Percentiles rank a stretch among this genome's conserved stretches.
phyloP scores from a whole-genome alignment of 2,888 invertebrate species.

The Mamestra brassicae region DNA sequence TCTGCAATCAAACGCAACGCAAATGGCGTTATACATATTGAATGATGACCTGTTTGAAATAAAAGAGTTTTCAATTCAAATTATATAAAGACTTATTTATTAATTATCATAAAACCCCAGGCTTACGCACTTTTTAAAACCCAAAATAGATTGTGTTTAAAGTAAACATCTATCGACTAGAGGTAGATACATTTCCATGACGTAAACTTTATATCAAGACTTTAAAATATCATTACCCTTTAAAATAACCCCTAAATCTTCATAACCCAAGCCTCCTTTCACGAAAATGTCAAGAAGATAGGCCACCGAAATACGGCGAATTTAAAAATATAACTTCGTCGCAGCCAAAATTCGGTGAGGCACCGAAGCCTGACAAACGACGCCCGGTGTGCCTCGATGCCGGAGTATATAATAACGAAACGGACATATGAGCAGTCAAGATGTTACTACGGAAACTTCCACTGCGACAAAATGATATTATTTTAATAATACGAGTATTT shows the following conservation, averaged over 20 bases:
- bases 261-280: constrained; percentile 6
- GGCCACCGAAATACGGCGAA: neutral
- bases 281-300: constrained; percentile 33
- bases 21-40: no score
- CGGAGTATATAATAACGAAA: constrained; percentile 48
- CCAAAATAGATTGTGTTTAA: neutral
- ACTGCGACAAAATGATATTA: constrained; percentile 24
- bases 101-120: no score
- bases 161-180: neutral
- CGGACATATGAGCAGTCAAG: constrained; percentile 37
- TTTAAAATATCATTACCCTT: constrained; percentile 1
- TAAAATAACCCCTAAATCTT: constrained; percentile 16
- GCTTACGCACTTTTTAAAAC: neutral
- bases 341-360: constrained; percentile 31
- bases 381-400: constrained; percentile 31
- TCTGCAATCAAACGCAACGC: no score
- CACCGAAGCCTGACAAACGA: constrained; percentile 58
- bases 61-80: no score
- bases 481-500: neutral
- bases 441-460: constrained; percentile 44
- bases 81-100: no score
- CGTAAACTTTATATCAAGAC: neutral
- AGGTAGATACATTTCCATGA: neutral
- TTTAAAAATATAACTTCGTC: constrained; percentile 40
- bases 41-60: no score